Conservation (phyloP, 2,113 vertebrate genomes). For the Heterotis niloticus region DNA sequence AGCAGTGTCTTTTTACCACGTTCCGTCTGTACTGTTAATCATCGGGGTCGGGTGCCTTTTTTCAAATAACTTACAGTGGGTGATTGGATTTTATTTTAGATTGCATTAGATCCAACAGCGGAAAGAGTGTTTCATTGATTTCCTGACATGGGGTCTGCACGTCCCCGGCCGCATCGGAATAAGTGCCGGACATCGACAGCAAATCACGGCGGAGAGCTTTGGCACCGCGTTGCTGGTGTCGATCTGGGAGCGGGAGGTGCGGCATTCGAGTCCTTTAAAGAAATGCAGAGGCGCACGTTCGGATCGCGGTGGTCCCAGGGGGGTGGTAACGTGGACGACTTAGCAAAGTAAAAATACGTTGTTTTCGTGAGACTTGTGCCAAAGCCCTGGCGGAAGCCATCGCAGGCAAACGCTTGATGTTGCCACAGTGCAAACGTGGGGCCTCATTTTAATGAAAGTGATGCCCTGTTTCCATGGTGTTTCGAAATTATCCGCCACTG, state of each 20-base stretch:
- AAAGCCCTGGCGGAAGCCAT: neutral
- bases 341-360: neutral
- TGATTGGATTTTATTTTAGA: constrained; percentile 24
- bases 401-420: no score
- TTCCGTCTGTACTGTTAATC: neutral
- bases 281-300: neutral
- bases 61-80: constrained; percentile 17
- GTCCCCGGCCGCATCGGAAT: neutral
- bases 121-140: constrained; percentile 26
- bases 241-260: neutral
- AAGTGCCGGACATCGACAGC: constrained; percentile 8
- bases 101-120: constrained; percentile 23
- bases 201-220: constrained; percentile 17
- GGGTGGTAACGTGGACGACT: neutral
- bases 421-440: no score
- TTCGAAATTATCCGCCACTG: neutral
- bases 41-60: neutral
- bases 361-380: neutral
- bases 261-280: neutral
- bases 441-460: no score
- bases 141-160: constrained; percentile 19
- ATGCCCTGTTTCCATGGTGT: no score
- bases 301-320: neutral
- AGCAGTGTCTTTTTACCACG: neutral
- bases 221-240: neutral